Evolutionary conservation across 2,888 invertebrate genomes (phyloP).

Genomic region (Phanerotoma sp.): DNA sequence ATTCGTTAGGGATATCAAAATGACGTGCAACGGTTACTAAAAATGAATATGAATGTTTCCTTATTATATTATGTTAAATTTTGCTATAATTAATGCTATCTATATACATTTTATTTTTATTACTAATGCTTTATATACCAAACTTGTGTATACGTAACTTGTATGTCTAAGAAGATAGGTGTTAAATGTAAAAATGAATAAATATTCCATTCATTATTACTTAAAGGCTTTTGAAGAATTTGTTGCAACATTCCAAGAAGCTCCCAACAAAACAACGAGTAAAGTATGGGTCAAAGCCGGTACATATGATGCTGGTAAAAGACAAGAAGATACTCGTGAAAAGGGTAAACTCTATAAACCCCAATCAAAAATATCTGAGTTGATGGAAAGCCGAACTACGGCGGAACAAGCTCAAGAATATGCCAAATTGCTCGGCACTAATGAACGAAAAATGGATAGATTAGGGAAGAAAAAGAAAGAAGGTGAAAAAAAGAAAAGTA

Average conservation of each 20-base stretch:
- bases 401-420: conserved; percentile 72
- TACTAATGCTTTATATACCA: too few relatives aligned
- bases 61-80: too few relatives aligned
- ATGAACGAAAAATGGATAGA: conserved; percentile 68
- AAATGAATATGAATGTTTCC: too few relatives aligned
- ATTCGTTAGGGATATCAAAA: too few relatives aligned
- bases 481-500: conserved; percentile 91
- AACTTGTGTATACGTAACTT: too few relatives aligned
- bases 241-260: conserved; percentile 94
- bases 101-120: too few relatives aligned
- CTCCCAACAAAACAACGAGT: conserved; percentile 70
- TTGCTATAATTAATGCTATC: too few relatives aligned
- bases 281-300: conserved; percentile 99
- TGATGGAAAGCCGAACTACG: conserved; percentile 60
- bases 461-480: conserved; percentile 69
- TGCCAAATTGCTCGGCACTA: conserved; percentile 64
- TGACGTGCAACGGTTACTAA: too few relatives aligned
- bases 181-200: conserved; percentile 18
- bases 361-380: conserved; percentile 71
- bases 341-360: conserved; percentile 93
- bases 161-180: too few relatives aligned
- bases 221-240: conserved; percentile 91
- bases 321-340: conserved; percentile 87
- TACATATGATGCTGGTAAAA: conserved; percentile 91
- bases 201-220: too few relatives aligned